Base-by-base conservation (phyloP, 1,140 invertebrate species). In the Trialeurodes vaporariorum region DNA sequence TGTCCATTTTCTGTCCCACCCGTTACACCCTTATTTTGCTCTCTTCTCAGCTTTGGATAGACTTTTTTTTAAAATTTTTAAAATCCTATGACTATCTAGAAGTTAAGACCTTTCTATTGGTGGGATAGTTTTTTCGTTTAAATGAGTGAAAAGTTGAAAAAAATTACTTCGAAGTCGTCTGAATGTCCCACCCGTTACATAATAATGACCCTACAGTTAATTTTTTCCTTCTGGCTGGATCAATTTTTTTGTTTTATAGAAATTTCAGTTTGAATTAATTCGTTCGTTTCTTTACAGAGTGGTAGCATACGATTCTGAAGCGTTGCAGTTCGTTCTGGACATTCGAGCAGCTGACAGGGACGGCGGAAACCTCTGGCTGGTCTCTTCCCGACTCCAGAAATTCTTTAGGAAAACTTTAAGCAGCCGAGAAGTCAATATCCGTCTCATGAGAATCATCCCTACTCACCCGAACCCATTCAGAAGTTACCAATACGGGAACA, bases 381-480 rank as follows among this genome's bases (percentile, higher is more conserved):
- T 91, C 1, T 83, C 85, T 1, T 85, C 87, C 0, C 83, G 87
- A 65, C 90, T 91, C 77, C 89, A 92, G 70, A 89, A 88, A 67
- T 91, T 85, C 79, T 91, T 90, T 79, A 76, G 82, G 27, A 82
- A 82, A 70, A 82, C 83, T 61, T 77, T 88, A 1, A 81, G 82
- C 70, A 67, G 77, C 0, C 75, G 78, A 34, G 85, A 87, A 64
- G 76, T 82, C 1, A 89, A 89, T 73, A 79, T 87, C 27, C 79
- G 87, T 49, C 79, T 89, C 17, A 74, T 88, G 63, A 79, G 84
- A 40, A 75, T 88, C 26, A 25, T 60, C 2, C 62, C 65, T 21
- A 13, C 5, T 9, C 21, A 9, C 65, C 65, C 13, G 68, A 69
- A 26, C 65, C 58, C 12, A 24, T 65, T 5, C 62, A 61, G 1